Base-by-base conservation (phyloP, 2,797 vertebrate genomes). In the Myripristis murdjan region DNA sequence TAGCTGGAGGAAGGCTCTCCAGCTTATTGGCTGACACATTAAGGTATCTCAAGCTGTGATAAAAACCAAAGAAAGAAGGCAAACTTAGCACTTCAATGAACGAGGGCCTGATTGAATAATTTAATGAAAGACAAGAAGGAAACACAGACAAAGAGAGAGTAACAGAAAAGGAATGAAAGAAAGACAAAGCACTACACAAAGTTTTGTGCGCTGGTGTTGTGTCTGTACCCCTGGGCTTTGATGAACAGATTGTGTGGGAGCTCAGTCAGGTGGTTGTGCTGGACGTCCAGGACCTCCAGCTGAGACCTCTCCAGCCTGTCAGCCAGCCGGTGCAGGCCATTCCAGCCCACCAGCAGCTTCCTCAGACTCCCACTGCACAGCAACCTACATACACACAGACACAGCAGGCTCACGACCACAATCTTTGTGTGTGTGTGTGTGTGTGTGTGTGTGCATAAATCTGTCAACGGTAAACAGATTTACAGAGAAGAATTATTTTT, bases 1-100 rank as follows among this genome's bases (percentile, higher is more conserved):
- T 94, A 75, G 96, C 96, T 26, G 96, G 93, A n/a, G 98, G 98
- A 69, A 99, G 95, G 79, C 68, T 96, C 91, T 99, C 97, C 89
- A 99, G 93, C 89, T 95, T 96, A 92, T 99, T 99, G 82, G 97
- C 97, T 2, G 97, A 99, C 2, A 93, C 97, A 7, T 99, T 99
- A 52, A 99, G 91, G 89, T 96, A 97, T 48, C 96, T 93, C 88
- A 99, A 87, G 86, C 98, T 99, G 82, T 20, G 77, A 81, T 9
- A 41, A 79, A 70, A 85, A 22, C 20, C 16, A 7, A 66, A 64
- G 8, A 62, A 53, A 5, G 22, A 22, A 48, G 57, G 56, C 1
- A 67, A 63, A 64, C 23, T 52, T 2, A 46, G 23, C 43, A 60
- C 12, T 26, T 62, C 11, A 23, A 47, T 46, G 6, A 62, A 47